A percentile compares a stretch with the other conserved stretches of the same genome.
Evolutionary conservation across 30 jellyfish, hydroid and myxozoan genomes (phyloP).

Genomic region (Aurelia sp.): DNA sequence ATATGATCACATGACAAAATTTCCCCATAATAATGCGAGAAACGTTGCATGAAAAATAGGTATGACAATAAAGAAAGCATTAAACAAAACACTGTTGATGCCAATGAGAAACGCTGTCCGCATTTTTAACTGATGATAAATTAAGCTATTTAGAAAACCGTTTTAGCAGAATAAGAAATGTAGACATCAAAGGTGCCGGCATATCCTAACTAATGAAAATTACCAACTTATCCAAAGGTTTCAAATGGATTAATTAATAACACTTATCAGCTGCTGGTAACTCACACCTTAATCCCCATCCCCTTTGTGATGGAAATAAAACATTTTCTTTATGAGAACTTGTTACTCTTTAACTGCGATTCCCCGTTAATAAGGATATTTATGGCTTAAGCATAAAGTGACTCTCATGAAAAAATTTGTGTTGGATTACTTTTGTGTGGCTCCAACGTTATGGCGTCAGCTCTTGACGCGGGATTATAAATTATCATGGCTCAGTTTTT

Average conservation of each 20-base stretch:
- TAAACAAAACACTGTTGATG: no score
- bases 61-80: no score
- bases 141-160: slow-evolving; percentile 23
- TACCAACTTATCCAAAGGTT: slow-evolving; percentile 22
- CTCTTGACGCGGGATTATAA: slow-evolving; percentile 34
- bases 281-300: slow-evolving; percentile 33
- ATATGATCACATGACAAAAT: no score
- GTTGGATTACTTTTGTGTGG: slow-evolving; percentile 49
- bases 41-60: no score
- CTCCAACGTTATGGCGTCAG: slow-evolving; percentile 71
- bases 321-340: slow-evolving; percentile 28
- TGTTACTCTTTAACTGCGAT: slow-evolving; percentile 54
- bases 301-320: slow-evolving; percentile 42
- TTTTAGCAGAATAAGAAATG: slow-evolving; percentile 45
- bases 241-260: slow-evolving; percentile 52
- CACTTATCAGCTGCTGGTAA: slow-evolving; percentile 66
- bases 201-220: slow-evolving; percentile 54
- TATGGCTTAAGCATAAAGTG: slow-evolving; percentile 36
- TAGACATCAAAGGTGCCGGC: slow-evolving; percentile 64
- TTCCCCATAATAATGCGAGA: no score
- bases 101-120: no score
- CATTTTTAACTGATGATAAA: no score
- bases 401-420: slow-evolving; percentile 51
- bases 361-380: slow-evolving; percentile 43
- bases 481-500: slow-evolving; percentile 28